These are phyloP conservation scores for Fregata magnificens DNA, from an alignment of 2,113 vertebrate species.

Conservation along the genomic window DNA sequence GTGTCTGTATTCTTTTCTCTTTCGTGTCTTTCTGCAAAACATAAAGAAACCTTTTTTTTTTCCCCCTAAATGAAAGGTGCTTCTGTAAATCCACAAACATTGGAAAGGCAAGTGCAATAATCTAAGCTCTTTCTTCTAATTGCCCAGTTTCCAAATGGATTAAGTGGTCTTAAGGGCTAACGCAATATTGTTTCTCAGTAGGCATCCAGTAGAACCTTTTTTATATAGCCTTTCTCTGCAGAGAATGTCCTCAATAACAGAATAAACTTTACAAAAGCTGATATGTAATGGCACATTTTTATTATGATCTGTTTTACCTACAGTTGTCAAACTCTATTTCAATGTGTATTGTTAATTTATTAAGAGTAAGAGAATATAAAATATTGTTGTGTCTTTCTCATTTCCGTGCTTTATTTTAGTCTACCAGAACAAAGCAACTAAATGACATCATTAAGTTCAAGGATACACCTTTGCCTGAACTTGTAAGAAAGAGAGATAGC, in stretches of 20 bases:
- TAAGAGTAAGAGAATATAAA: not conserved
- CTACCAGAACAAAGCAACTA: not conserved
- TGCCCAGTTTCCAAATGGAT: not conserved
- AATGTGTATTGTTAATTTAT: not conserved
- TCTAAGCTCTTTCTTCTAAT: not conserved
- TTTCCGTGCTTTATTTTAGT: not conserved
- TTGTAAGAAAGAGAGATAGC: not conserved
- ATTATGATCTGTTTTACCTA: not conserved
- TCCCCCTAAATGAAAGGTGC: not conserved
- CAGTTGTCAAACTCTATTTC: not conserved
- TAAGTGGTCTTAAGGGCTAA: not conserved
- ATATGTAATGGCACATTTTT: not conserved
- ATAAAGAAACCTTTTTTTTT: not conserved
- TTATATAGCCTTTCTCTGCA: not conserved
- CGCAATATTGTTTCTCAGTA: not conserved
- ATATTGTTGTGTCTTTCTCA: accelerated
- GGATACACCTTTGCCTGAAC: not conserved
- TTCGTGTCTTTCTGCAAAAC: not conserved
- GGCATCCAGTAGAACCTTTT: not conserved
- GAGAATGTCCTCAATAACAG: not conserved
- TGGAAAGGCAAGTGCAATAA: not conserved
- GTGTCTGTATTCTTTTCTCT: not conserved
- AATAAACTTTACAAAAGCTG: not conserved
- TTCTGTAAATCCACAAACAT: not conserved
- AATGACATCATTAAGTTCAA: not conserved